Base-by-base conservation (phyloP, 2,888 invertebrate species). In the Chymomyza caudatula region DNA sequence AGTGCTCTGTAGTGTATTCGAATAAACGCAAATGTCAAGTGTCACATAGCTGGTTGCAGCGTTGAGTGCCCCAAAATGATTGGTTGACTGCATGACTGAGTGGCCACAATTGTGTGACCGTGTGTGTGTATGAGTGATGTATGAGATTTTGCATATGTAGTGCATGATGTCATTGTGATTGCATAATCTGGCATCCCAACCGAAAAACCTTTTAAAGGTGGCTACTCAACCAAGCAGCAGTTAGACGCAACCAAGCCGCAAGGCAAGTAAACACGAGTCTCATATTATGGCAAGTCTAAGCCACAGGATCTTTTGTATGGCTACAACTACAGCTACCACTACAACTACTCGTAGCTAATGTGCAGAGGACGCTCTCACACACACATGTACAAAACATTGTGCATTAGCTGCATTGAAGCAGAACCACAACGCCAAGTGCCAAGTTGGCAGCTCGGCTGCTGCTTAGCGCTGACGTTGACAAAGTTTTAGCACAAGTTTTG, bases 1-100 rank as follows among this genome's bases (percentile, higher is more conserved):
- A 80, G 78, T 80, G 84, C 17, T 17, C 15, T 4, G 4, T 11
- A 13, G 29, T 37, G 29, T 37, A 37, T 37, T 37, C 29, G 11
- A 37, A 37, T 19, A 15, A 47, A 47, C n/a, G n/a, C 15, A 47
- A 47, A 47, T 17, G 19, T 47, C 15, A 17, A 17, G 15, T 47
- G 47, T 47, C 15, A 47, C 15, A 19, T 47, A 13, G 47, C 47
- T 47, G 47, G 47, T 17, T 17, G 47, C 13, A 17, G 47, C 47
- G 19, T 47, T 37, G 29, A 37, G 29, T 37, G 29, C 11, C 5
- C 47, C 47, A 47, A 47, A 47, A 6, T 17, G 47, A 47, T 47
- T 60, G 56, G 62, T 42, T 60, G 23, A 60, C 51, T 53, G 57
- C 42, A 62, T 49, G 37, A 47, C 42, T 74, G 68, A 74, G 65